Conservation (phyloP, 2,113 vertebrate species). For the Zootoca vivipara region DNA sequence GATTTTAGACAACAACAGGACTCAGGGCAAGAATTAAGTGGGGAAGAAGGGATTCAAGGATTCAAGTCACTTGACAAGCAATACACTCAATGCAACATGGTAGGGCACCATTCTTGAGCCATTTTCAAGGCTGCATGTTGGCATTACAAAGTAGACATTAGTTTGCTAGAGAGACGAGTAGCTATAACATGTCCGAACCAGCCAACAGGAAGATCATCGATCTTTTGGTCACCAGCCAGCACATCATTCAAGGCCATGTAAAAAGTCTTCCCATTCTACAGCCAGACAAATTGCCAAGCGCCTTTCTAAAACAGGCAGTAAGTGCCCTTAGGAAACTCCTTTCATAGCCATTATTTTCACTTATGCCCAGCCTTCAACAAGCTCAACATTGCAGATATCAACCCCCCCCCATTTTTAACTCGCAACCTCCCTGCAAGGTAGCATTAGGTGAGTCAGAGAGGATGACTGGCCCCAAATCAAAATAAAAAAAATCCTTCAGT, state of each 20-base stretch:
- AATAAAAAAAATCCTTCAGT: too few relatives aligned
- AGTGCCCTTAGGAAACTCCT: not conserved
- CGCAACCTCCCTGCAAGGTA: too few relatives aligned
- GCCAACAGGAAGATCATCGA: not conserved
- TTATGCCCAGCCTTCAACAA: not conserved
- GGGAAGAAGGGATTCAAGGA: not conserved
- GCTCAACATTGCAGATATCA: too few relatives aligned
- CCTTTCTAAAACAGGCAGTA: not conserved
- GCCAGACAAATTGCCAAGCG: not conserved
- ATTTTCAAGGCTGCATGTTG: not conserved
- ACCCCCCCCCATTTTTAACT: too few relatives aligned
- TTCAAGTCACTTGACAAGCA: not conserved
- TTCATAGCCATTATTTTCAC: not conserved
- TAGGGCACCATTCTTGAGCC: not conserved
- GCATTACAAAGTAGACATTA: not conserved
- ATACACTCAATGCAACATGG: not conserved
- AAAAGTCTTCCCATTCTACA: slow-evolving; percentile 61
- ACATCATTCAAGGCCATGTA: slow-evolving; percentile 88
- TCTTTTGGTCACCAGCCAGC: not conserved
- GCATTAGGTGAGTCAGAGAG: too few relatives aligned
- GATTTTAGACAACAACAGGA: not conserved
- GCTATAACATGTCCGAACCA: not conserved
- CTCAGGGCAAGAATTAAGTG: not conserved
- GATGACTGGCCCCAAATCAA: too few relatives aligned
- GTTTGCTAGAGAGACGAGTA: not conserved